A percentile compares a stretch with the other conserved stretches of the same genome.
Conservation (phyloP, 2,113 vertebrate species). For the Seriola aureovittata region DNA sequence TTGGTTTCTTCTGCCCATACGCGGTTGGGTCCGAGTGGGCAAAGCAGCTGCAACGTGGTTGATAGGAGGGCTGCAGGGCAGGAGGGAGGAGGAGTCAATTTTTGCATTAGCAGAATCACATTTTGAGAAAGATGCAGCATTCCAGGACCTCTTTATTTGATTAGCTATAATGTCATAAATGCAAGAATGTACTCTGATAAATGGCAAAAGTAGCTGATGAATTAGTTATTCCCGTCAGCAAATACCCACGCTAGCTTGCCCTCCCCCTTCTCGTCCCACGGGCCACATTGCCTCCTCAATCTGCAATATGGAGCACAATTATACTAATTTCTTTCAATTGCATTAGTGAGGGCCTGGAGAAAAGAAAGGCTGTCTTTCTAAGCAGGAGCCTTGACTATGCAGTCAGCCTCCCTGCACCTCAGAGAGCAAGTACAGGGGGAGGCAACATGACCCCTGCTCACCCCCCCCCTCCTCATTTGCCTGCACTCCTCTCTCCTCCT, state of each 20-base stretch:
- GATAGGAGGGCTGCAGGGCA: constrained; percentile 31
- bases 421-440: constrained; percentile 71
- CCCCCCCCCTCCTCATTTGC: constrained; percentile 50
- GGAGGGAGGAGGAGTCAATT: constrained; percentile 60
- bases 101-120: constrained; percentile 83
- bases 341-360: constrained; percentile 77
- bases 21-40: constrained; percentile 18
- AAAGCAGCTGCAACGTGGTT: constrained; percentile 26
- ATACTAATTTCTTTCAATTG: constrained; percentile 85
- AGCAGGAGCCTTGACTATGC: constrained; percentile 58
- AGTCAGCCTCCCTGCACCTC: constrained; percentile 68
- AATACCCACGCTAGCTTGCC: constrained; percentile 76
- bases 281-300: constrained; percentile 81
- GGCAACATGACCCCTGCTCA: constrained; percentile 72
- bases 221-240: constrained; percentile 84
- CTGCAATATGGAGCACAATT: constrained; percentile 84
- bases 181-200: constrained; percentile 85
- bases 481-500: constrained; percentile 58
- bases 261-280: constrained; percentile 65
- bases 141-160: constrained; percentile 82
- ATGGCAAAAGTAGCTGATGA: constrained; percentile 81
- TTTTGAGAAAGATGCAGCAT: constrained; percentile 81
- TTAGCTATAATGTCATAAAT: constrained; percentile 86
- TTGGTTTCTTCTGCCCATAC: constrained; percentile 18
- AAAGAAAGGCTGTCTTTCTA: constrained; percentile 82